Evolutionary conservation across 2,797 vertebrate genomes (phyloP).

Genomic region (Poecilia velifera): DNA sequence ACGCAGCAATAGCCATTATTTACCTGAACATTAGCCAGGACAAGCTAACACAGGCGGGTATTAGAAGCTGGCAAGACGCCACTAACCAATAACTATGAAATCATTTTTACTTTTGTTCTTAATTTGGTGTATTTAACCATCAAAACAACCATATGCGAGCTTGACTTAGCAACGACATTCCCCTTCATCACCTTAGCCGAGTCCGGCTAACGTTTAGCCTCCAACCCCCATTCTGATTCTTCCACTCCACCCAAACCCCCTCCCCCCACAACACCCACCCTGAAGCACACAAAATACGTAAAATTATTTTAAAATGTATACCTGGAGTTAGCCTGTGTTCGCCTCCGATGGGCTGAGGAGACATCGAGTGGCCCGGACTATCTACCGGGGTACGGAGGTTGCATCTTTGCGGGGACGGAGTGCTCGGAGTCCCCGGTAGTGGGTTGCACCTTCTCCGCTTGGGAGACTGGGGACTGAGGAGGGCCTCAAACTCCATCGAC

Average conservation of each 20-base stretch:
- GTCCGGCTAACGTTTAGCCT: conserved; percentile 63
- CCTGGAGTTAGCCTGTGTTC: conserved; percentile 88
- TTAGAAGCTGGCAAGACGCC: conserved; percentile 3
- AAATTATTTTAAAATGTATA: conserved; percentile 51
- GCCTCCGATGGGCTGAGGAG: conserved; percentile 75
- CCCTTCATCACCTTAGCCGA: conserved; percentile 48
- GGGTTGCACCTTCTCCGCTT: conserved; percentile 91
- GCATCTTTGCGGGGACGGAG: conserved; percentile 87
- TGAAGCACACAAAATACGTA: conserved; percentile 53
- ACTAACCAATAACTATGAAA: neutral
- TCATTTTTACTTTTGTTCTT: neutral
- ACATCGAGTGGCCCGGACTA: conserved; percentile 78
- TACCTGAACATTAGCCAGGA: conserved; percentile 19
- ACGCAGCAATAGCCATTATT: conserved; percentile 4
- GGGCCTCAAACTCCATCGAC: conserved; percentile 93
- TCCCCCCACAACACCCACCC: conserved; percentile 78
- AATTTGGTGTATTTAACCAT: conserved; percentile 5
- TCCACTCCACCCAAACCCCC: conserved; percentile 81
- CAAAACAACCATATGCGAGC: neutral
- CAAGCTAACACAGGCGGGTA: conserved; percentile 9
- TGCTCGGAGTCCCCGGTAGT: conserved; percentile 83
- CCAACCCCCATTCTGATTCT: conserved; percentile 71
- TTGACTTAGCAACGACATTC: conserved; percentile 36
- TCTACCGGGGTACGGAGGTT: conserved; percentile 84
- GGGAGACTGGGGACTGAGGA: conserved; percentile 90